These are phyloP conservation scores for Emydoidea blandingii DNA, from an alignment of 2,797 vertebrate genomes.

Conservation along the genomic window DNA sequence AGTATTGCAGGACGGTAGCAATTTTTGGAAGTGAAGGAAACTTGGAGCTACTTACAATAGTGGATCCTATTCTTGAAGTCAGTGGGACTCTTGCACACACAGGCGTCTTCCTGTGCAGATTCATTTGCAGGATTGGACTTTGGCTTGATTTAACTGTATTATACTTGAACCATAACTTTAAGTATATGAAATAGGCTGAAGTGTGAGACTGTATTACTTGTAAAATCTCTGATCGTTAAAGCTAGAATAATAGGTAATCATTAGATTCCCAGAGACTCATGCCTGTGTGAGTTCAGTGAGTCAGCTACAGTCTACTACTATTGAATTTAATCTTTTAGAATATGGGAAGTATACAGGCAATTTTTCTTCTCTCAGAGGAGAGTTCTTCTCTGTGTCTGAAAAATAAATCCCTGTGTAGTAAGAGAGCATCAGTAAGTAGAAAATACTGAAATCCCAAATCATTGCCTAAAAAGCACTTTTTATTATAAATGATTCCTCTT, in stretches of 20 bases:
- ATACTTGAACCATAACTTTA: background rate
- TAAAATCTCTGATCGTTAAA: background rate
- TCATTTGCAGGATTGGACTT: background rate
- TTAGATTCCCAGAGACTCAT: background rate
- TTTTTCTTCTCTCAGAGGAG: background rate
- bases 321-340: background rate
- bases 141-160: background rate
- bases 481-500: background rate
- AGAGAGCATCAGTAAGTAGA: background rate
- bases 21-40: background rate
- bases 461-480: background rate
- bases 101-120: background rate
- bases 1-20: background rate
- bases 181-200: conserved; percentile 25
- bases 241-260: background rate
- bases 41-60: background rate
- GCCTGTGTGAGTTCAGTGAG: background rate
- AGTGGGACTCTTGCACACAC: background rate
- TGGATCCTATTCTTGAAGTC: background rate
- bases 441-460: background rate
- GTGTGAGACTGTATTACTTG: background rate
- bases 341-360: background rate
- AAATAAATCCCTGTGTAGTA: background rate
- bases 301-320: background rate
- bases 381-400: background rate